phyloP scores from a whole-genome alignment of 2,797 vertebrate species.

The Anabacerthia variegaticeps region DNA sequence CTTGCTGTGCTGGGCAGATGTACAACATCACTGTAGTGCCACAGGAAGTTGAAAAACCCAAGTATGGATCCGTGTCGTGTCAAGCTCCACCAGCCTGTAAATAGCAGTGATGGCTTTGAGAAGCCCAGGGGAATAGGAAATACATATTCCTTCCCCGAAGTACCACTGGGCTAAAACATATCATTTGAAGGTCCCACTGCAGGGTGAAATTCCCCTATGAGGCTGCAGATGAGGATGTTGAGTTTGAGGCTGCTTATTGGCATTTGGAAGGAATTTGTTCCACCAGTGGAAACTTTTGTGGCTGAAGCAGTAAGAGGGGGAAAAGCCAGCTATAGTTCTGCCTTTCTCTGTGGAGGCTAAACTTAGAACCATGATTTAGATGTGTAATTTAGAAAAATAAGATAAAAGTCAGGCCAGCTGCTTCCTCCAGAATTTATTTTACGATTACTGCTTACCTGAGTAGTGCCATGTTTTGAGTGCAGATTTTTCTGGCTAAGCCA shows the following conservation, averaged over 20 bases:
- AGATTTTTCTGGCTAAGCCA: neutral
- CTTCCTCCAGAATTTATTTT: neutral
- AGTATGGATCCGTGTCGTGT: neutral
- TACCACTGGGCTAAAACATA: neutral
- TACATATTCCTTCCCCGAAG: neutral
- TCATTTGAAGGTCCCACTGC: fast-evolving
- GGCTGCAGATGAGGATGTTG: neutral
- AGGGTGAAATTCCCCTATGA: fast-evolving
- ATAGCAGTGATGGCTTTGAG: neutral
- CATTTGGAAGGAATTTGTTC: conserved; percentile 29
- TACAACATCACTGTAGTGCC: neutral
- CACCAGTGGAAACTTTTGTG: conserved; percentile 24
- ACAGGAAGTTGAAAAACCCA: conserved; percentile 12
- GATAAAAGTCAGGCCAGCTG: conserved; percentile 28
- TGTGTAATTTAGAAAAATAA: neutral
- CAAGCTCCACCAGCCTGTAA: neutral
- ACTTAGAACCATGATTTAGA: conserved; percentile 25
- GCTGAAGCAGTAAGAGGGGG: neutral
- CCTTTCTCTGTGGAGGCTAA: neutral
- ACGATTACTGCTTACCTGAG: neutral
- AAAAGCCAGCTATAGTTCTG: neutral
- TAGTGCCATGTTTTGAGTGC: neutral
- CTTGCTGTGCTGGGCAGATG: neutral
- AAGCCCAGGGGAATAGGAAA: neutral
- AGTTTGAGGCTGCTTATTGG: neutral